Base-by-base conservation (phyloP, 2,888 invertebrate species). In the Clistopyga incitator region DNA sequence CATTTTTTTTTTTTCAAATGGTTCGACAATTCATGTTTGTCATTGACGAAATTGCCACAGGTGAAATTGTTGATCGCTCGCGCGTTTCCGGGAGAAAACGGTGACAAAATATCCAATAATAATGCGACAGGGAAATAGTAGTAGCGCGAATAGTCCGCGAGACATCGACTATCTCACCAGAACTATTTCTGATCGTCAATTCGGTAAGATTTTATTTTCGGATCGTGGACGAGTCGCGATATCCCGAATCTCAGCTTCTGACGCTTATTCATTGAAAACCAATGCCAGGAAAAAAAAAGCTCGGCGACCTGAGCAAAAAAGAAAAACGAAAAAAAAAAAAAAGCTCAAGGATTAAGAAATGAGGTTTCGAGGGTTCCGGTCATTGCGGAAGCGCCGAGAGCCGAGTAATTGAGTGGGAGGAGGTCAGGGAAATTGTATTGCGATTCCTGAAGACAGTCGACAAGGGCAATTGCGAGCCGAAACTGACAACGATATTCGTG, bases 161-260 rank as follows among this genome's bases (percentile, higher is more conserved):
- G 80, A 81, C 75, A 65, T 82, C 47, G 65, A 80, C 20, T 79
- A 79, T 84, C 84, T 82, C 79, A 81, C 77, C 84, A 80, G 74
- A 38, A 82, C 91, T 91, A 91, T 91, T 91, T 91, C 90, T 90
- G 90, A 90, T 88, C 91, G 88, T 90, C 89, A 90, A 91, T 91
- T 90, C 88, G 89, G 86, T 87, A 88, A 87, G 87, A 88, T 88
- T 87, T 90, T 91, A 91, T 91, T 91, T 91, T 91, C 88, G 90
- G 90, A 89, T 82, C 78, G 78, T 72, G 18, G 84, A 45, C 87
- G 88, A 89, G 86, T 88, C 75, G 52, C 67, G 88, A 88, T 88
- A 85, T 91, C 89, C 88, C 87, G 89, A 90, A 90, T 91, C 88
- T 6, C 88, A 88, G 88, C 71, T 78, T 77, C 75, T 45, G 61